Base-by-base conservation (phyloP, 2,797 vertebrate species). In the Bucorvus abyssinicus region DNA sequence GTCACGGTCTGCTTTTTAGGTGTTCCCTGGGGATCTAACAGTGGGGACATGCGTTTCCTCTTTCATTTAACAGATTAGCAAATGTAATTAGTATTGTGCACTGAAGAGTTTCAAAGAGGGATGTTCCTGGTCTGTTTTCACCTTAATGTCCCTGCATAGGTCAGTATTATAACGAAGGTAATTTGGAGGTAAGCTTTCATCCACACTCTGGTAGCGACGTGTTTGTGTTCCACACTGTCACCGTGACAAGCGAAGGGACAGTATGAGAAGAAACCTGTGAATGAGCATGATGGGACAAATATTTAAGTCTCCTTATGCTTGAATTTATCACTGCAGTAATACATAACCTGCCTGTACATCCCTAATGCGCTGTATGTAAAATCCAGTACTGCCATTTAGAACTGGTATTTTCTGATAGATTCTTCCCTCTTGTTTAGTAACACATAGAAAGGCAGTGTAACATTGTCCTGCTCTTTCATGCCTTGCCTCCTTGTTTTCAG, bases 141-240 rank as follows among this genome's bases (percentile, higher is more conserved):
- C 81, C 57, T 44, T 21, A 2, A 8, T n/a, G 10, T 6, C 3
- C 42, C 30, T 44, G n/a, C 27, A 5, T 19, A 40, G 52, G 49
- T 77, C 27, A 34, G 49, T 14, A 12, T 42, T 40, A 7, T 5
- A 9, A 70, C 20, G 30, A n/a, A 34, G 23, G 11, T 38, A 4
- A 10, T 18, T 45, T 30, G 80, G 36, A 67, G 65, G 16, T 27
- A 6, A 13, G n/a, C n/a, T 57, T 50, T 34, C 34, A 8, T 11
- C 6, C 14, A 6, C 5, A 3, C 0, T 1, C 21, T 21, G 13
- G 30, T 34, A 36, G 38, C 38, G 32, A 1, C 4, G 1, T 6
- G 27, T 27, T n/a, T 42, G 40, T 16, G 24, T 59, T 45, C 76
- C 40, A 1, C 6, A 1, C 21, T 14, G 75, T 47, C n/a, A 24